Conservation (phyloP, 2,888 invertebrate species). For the Cheilosia scutellata region DNA sequence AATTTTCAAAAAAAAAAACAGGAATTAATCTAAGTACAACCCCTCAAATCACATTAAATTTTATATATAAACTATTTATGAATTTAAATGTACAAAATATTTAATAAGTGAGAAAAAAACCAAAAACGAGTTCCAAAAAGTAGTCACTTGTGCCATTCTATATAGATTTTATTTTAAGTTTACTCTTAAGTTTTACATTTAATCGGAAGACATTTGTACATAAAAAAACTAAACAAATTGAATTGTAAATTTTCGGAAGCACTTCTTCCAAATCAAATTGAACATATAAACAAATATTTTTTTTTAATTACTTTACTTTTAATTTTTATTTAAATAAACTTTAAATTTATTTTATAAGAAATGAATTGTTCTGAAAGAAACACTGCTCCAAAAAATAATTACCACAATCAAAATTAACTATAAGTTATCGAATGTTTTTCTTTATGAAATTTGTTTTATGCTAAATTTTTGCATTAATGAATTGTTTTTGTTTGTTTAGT, state of each 20-base stretch:
- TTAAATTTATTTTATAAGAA: slow-evolving; percentile 61
- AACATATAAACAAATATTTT: slow-evolving; percentile 53
- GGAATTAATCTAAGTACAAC: slow-evolving; percentile 77
- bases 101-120: slow-evolving; percentile 58
- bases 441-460: slow-evolving; percentile 78
- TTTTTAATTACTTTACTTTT: slow-evolving; percentile 65
- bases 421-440: slow-evolving; percentile 81
- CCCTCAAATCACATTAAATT: slow-evolving; percentile 46
- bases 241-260: slow-evolving; percentile 75
- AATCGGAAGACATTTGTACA: slow-evolving; percentile 80
- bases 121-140: slow-evolving; percentile 47
- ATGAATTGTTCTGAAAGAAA: slow-evolving; percentile 63
- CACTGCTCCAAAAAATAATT: slow-evolving; percentile 32
- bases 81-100: slow-evolving; percentile 75
- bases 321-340: slow-evolving; percentile 54
- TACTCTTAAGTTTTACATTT: slow-evolving; percentile 32
- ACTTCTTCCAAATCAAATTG: slow-evolving; percentile 61
- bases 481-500: slow-evolving; percentile 74
- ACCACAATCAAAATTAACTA: slow-evolving; percentile 83
- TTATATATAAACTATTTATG: slow-evolving; percentile 67
- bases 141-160: slow-evolving; percentile 69
- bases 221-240: slow-evolving; percentile 73
- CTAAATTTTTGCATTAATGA: slow-evolving; percentile 27
- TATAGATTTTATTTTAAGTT: slow-evolving; percentile 36
- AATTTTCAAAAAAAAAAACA: slow-evolving; percentile 70